Percentiles rank a stretch among this genome's conserved stretches.
phyloP scores from a whole-genome alignment of 1,140 invertebrate species.

The Atta colombica region DNA sequence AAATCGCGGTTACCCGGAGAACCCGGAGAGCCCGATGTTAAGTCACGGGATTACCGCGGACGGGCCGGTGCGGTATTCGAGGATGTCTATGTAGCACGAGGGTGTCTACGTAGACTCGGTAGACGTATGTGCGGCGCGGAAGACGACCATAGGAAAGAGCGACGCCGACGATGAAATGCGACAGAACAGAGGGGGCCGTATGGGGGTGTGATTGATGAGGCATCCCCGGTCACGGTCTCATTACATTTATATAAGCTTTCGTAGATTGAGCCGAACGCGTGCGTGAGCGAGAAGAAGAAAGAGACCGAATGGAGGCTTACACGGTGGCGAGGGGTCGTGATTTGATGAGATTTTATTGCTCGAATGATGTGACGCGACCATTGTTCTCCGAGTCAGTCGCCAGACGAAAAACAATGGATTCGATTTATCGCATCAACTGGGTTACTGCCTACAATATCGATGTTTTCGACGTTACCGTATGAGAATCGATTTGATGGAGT shows the following conservation, averaged over 20 bases:
- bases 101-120: slow-evolving; percentile 25
- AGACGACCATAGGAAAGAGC: slow-evolving; percentile 47
- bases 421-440: slow-evolving; percentile 74
- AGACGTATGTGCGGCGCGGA: slow-evolving; percentile 50
- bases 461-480: not conserved
- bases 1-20: slow-evolving; percentile 73
- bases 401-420: slow-evolving; percentile 75
- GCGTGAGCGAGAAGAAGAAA: slow-evolving; percentile 11
- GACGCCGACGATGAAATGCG: slow-evolving; percentile 8
- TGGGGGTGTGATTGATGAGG: slow-evolving; percentile 86
- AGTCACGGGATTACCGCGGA: slow-evolving; percentile 72
- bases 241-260: slow-evolving; percentile 87
- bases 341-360: slow-evolving; percentile 87
- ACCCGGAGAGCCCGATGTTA: slow-evolving; percentile 68
- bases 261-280: slow-evolving; percentile 84
- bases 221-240: slow-evolving; percentile 85
- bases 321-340: slow-evolving; percentile 83
- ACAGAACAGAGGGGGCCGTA: slow-evolving; percentile 58
- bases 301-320: slow-evolving; percentile 81
- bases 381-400: slow-evolving; percentile 74
- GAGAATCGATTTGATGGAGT: not conserved
- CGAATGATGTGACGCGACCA: slow-evolving; percentile 81
- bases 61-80: slow-evolving; percentile 64
- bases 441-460: not conserved
- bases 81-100: slow-evolving; percentile 57